Conservation (phyloP, 2,888 invertebrate species). For the Lochmaea crataegi region DNA sequence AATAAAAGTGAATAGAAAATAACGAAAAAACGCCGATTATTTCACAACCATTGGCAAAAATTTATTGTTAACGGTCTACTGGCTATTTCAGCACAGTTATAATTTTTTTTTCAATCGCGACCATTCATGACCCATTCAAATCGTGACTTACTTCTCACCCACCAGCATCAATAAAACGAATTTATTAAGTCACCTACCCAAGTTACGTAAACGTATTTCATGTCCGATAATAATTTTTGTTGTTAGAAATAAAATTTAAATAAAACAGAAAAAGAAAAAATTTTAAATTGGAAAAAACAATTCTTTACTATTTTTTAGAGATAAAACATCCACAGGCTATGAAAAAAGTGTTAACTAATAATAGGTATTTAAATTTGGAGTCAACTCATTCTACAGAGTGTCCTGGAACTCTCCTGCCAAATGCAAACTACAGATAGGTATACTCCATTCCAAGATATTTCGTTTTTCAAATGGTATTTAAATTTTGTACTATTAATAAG, state of each 20-base stretch:
- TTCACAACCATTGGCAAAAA: neutral
- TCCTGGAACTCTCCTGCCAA: too few relatives aligned
- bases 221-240: neutral
- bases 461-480: too few relatives aligned
- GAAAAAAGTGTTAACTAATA: too few relatives aligned
- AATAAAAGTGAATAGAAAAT: slow-evolving; percentile 1
- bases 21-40: neutral
- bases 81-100: slow-evolving; percentile 2
- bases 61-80: neutral
- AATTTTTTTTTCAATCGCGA: neutral
- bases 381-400: too few relatives aligned
- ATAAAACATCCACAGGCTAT: too few relatives aligned
- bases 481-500: too few relatives aligned
- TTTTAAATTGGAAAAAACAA: too few relatives aligned
- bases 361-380: too few relatives aligned
- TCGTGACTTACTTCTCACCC: slow-evolving; percentile 7
- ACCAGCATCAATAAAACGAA: neutral
- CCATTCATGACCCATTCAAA: neutral
- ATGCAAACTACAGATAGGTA: too few relatives aligned
- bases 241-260: neutral
- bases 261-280: neutral
- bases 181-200: neutral
- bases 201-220: neutral
- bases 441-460: too few relatives aligned
- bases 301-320: too few relatives aligned